A percentile compares a stretch with the other conserved stretches of the same genome.
phyloP scores from a whole-genome alignment of 2,888 invertebrate genomes.

The Aspidiotus destructor region DNA sequence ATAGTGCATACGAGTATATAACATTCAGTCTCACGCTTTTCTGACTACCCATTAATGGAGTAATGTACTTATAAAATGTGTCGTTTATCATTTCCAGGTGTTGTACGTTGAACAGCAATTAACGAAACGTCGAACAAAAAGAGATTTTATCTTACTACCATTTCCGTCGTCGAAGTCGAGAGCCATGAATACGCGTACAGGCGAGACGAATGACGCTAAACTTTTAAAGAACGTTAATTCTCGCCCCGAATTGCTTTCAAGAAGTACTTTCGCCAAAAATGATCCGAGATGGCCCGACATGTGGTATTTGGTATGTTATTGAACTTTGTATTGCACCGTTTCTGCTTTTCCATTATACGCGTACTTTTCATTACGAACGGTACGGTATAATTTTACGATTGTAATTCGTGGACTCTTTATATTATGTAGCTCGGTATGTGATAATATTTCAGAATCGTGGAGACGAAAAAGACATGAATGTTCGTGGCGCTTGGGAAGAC shows the following conservation, averaged over 20 bases:
- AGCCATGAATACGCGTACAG: conserved; percentile 36
- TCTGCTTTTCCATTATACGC: background rate
- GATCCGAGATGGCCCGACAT: conserved; percentile 90
- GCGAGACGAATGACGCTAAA: too few species aligned
- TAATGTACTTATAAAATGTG: too few species aligned
- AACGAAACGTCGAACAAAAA: conserved; percentile 66
- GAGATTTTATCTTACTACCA: conserved; percentile 50
- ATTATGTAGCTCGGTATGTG: background rate
- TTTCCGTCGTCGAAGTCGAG: conserved; percentile 36
- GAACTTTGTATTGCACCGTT: background rate
- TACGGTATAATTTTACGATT: background rate
- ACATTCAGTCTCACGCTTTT: too few species aligned
- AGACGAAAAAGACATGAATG: conserved; percentile 91
- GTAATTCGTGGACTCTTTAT: background rate
- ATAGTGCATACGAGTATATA: too few species aligned
- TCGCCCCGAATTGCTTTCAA: conserved; percentile 1
- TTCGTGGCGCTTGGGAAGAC: conserved; percentile 87
- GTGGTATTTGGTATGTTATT: conserved; percentile 89
- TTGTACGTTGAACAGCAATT: conserved; percentile 73
- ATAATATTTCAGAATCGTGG: conserved; percentile 64
- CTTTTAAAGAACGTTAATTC: conserved; percentile 2
- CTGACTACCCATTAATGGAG: too few species aligned
- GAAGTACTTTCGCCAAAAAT: conserved; percentile 49
- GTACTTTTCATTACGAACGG: background rate
- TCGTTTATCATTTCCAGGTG: conserved; percentile 41